Percentiles rank a stretch among this genome's conserved stretches.
These are phyloP conservation scores for Macrocentrus cingulum DNA, from an alignment of 1,140 invertebrate species.

Conservation along the genomic window DNA sequence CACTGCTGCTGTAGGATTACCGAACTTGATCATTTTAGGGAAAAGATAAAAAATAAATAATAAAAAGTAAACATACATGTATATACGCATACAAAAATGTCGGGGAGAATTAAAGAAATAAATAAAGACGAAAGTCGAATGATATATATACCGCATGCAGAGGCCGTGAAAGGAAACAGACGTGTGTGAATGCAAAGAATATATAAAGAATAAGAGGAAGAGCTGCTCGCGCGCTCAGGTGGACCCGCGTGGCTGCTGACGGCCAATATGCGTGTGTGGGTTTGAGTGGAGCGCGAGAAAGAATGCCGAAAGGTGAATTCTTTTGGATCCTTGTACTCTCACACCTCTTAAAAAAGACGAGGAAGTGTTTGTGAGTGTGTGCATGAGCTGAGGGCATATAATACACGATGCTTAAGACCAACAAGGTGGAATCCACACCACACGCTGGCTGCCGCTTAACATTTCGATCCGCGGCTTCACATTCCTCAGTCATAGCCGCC, in stretches of 20 bases:
- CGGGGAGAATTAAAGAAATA: slow-evolving; percentile 5
- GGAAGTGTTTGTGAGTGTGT: not conserved
- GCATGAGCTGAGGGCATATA: too few relatives aligned
- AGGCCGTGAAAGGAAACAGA: slow-evolving; percentile 16
- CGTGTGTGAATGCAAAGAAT: slow-evolving; percentile 14
- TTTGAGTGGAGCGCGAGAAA: slow-evolving; percentile 18
- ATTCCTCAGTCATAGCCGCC: slow-evolving; percentile 14
- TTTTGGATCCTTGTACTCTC: slow-evolving; percentile 18
- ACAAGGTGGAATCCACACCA: too few relatives aligned
- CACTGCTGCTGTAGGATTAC: not conserved
- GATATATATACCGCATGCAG: slow-evolving; percentile 11
- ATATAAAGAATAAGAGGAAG: slow-evolving; percentile 2
- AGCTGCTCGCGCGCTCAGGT: too few relatives aligned
- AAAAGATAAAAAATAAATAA: too few relatives aligned
- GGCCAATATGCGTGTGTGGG: not conserved
- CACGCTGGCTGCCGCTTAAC: too few relatives aligned
- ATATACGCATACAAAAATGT: slow-evolving; percentile 3
- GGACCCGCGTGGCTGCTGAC: too few relatives aligned
- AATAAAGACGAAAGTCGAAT: slow-evolving; percentile 13
- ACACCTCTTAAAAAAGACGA: slow-evolving; percentile 4
- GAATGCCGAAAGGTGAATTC: slow-evolving; percentile 27
- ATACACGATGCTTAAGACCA: not conserved
- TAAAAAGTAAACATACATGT: too few relatives aligned
- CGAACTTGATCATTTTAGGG: too few relatives aligned
- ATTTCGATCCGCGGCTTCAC: slow-evolving; percentile 1